Conservation (phyloP, 1,140 invertebrate species). For the Leptinotarsa lineolata region DNA sequence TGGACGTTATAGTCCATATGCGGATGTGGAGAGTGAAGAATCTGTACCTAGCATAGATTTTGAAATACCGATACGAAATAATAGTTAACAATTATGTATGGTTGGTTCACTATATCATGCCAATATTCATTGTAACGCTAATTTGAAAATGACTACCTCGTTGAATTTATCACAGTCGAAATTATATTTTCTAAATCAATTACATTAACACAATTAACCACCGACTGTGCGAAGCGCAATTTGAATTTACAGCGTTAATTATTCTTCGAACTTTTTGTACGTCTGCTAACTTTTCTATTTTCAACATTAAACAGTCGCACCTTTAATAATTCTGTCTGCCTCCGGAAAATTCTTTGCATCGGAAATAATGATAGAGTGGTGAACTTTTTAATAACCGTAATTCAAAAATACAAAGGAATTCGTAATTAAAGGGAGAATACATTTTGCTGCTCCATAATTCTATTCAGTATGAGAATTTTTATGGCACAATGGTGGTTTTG, state of each 20-base stretch:
- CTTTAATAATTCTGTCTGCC: neutral
- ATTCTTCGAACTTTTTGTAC: neutral
- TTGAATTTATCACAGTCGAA: neutral
- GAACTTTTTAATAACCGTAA: neutral
- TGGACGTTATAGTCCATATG: too few species aligned
- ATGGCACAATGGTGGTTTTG: too few species aligned
- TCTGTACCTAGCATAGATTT: too few species aligned
- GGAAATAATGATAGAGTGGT: neutral
- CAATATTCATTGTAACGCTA: neutral
- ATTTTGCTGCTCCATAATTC: too few species aligned
- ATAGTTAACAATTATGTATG: neutral
- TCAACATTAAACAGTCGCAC: slow-evolving; percentile 3
- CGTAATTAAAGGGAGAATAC: too few species aligned
- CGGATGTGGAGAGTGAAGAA: too few species aligned
- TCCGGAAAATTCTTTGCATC: neutral
- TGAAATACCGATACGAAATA: too few species aligned
- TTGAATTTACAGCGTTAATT: slow-evolving; percentile 1
- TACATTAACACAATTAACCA: slow-evolving; percentile 8
- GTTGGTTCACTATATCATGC: neutral
- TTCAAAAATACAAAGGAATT: too few species aligned
- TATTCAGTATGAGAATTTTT: too few species aligned
- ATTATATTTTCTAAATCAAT: slow-evolving; percentile 1
- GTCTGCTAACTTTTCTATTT: slow-evolving; percentile 3
- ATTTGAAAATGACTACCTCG: slow-evolving; percentile 1
- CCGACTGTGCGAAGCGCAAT: slow-evolving; percentile 1